A percentile compares a stretch with the other conserved stretches of the same genome.
Evolutionary conservation across 2,113 vertebrate genomes (phyloP).

Genomic region (Guaruba guarouba): DNA sequence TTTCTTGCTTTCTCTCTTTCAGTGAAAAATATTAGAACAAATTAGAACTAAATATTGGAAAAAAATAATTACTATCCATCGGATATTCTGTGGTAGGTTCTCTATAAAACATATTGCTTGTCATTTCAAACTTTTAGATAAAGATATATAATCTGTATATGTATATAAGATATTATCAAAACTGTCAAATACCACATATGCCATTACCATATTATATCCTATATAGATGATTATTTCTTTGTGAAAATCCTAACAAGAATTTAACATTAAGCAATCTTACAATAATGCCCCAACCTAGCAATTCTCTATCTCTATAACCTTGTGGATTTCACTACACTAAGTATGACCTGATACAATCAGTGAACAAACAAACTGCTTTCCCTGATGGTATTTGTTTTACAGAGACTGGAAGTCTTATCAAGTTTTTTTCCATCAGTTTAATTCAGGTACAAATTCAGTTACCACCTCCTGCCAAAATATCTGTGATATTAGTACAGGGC

Average conservation of each 20-base stretch:
- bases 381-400: background rate
- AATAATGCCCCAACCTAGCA: background rate
- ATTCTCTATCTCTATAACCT: background rate
- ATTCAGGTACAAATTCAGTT: slow-evolving; percentile 45
- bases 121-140: background rate
- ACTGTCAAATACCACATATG: background rate
- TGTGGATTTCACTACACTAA: slow-evolving; percentile 3
- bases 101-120: slow-evolving; percentile 43
- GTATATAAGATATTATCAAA: background rate
- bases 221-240: background rate
- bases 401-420: slow-evolving; percentile 6
- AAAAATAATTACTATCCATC: slow-evolving; percentile 2
- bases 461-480: background rate
- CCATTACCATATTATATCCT: background rate
- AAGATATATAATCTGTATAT: background rate
- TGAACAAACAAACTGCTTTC: slow-evolving; percentile 9
- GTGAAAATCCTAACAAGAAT: background rate
- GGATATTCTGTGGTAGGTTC: slow-evolving; percentile 3
- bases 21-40: background rate
- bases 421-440: slow-evolving; percentile 14
- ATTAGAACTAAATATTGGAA: slow-evolving; percentile 6
- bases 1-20: background rate
- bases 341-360: slow-evolving; percentile 16
- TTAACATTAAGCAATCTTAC: background rate
- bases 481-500: background rate